phyloP scores from a whole-genome alignment of 23 tunicate species.

The Trididemnum clinides region DNA sequence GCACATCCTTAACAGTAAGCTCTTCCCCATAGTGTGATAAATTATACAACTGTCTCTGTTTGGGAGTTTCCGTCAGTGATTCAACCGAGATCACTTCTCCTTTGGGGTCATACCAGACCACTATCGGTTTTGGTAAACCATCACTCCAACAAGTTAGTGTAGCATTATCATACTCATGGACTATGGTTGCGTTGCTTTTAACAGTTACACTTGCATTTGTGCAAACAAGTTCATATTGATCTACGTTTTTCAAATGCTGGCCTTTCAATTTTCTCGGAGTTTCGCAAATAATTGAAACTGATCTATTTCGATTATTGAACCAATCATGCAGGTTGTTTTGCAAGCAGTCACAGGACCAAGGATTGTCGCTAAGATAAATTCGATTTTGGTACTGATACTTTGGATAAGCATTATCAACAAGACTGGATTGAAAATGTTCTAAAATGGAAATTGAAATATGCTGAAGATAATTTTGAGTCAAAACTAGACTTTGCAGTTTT shows the following conservation, averaged over 20 bases:
- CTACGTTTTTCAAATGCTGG: slow-evolving; percentile 18
- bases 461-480: slow-evolving; percentile 60
- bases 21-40: slow-evolving; percentile 59
- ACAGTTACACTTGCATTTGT: slow-evolving; percentile 2
- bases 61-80: background rate
- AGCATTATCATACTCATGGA: slow-evolving; percentile 40
- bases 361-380: slow-evolving; percentile 30
- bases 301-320: background rate
- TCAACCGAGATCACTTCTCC: slow-evolving; percentile 27
- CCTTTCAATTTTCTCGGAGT: slow-evolving; percentile 31
- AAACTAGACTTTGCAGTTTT: slow-evolving; percentile 15
- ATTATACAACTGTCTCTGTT: slow-evolving; percentile 2
- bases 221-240: slow-evolving; percentile 36
- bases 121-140: slow-evolving; percentile 51
- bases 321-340: slow-evolving; percentile 6
- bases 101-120: slow-evolving; percentile 63
- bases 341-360: slow-evolving; percentile 78
- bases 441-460: slow-evolving; percentile 39
- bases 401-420: background rate
- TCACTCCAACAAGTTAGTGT: slow-evolving; percentile 21
- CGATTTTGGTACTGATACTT: background rate
- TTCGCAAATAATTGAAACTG: slow-evolving; percentile 36
- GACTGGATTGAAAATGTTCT: background rate
- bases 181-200: slow-evolving; percentile 30
- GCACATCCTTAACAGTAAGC: slow-evolving; percentile 53